Percentiles rank a stretch among this genome's conserved stretches.
Conservation (phyloP, 2,113 vertebrate genomes). For the Nycticryphes semicollaris region DNA sequence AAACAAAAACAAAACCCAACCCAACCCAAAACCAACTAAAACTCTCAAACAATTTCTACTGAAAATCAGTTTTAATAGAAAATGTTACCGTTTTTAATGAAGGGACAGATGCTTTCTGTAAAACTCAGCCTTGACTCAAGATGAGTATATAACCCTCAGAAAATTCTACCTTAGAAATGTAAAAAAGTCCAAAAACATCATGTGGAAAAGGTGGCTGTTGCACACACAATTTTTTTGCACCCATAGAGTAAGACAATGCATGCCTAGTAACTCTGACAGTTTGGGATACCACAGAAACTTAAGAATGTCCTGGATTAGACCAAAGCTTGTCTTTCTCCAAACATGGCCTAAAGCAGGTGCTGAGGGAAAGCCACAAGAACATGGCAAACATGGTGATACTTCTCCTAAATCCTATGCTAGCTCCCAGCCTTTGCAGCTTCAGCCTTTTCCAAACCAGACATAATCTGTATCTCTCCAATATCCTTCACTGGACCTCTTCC, state of each 20-base stretch:
- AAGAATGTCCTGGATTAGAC: neutral
- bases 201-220: neutral
- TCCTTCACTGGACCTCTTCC: neutral
- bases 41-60: neutral
- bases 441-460: neutral
- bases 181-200: neutral
- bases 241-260: neutral
- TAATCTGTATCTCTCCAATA: neutral
- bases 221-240: neutral
- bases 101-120: neutral
- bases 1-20: rapidly evolving
- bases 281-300: neutral
- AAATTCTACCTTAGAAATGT: neutral
- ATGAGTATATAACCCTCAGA: neutral
- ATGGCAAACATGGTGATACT: neutral
- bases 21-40: neutral
- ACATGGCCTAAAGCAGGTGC: neutral
- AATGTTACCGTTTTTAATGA: neutral
- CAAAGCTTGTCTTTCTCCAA: neutral
- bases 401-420: neutral
- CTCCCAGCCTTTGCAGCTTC: neutral
- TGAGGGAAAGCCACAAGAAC: neutral
- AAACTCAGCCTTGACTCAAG: neutral
- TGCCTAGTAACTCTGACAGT: neutral
- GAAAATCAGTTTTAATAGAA: neutral